Evolutionary conservation across 2,888 invertebrate species (phyloP).

Genomic region (Pemphredon lugubris): DNA sequence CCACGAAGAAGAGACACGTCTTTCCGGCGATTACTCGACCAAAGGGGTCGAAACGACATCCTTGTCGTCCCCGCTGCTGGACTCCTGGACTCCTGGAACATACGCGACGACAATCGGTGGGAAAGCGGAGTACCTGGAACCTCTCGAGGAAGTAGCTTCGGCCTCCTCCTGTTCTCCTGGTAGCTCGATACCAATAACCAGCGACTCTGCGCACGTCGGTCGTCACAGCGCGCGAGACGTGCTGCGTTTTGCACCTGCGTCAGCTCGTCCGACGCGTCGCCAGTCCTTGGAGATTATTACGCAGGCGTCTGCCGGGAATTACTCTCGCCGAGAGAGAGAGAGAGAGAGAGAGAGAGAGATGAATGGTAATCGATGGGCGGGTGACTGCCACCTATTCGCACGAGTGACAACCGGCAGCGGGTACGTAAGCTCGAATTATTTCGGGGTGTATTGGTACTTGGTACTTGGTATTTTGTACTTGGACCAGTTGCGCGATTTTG

Average conservation of each 20-base stretch:
- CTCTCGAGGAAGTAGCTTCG: constrained; percentile 13
- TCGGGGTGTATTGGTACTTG: too few species aligned
- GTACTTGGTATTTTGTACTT: too few species aligned
- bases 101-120: not conserved
- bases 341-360: too few species aligned
- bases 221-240: constrained; percentile 49
- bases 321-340: too few species aligned
- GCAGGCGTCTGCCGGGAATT: constrained; percentile 47
- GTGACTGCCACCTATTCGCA: not conserved
- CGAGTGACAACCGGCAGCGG: not conserved
- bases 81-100: not conserved
- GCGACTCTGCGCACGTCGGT: constrained; percentile 75
- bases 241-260: constrained; percentile 62
- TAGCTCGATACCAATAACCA: constrained; percentile 73
- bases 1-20: constrained; percentile 31
- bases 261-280: constrained; percentile 38
- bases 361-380: constrained; percentile 32
- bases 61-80: constrained; percentile 13
- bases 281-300: constrained; percentile 38
- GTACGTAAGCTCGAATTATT: too few species aligned
- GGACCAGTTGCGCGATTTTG: too few species aligned
- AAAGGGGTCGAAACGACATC: constrained; percentile 21
- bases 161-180: constrained; percentile 60
- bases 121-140: constrained; percentile 8
- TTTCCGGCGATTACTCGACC: constrained; percentile 25